Base-by-base conservation (phyloP, 2,113 vertebrate species). In the Galbula dea region DNA sequence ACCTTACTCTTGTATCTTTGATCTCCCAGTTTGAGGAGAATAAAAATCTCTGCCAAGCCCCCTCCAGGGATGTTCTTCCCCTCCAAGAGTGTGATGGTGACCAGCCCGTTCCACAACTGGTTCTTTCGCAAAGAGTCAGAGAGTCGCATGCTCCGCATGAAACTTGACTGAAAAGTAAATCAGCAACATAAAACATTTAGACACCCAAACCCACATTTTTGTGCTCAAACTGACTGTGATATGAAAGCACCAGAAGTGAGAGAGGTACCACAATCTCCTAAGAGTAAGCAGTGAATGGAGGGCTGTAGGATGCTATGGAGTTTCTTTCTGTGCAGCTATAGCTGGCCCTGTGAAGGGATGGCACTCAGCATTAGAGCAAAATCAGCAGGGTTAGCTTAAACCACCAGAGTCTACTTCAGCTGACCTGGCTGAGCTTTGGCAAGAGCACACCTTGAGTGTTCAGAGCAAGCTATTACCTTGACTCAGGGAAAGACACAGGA, bases 1-100 rank as follows among this genome's bases (percentile, higher is more conserved):
- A 99, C 99, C 98, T 99, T 99, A 97, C 99, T 99, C 82, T 98
- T 99, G 95, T 99, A 99, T 93, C 98, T 99, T 96, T 99, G 99
- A 72, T 99, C 98, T 61, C 98, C 98, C 36, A 99, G 96, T 94
- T 98, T 98, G 91, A 99, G 98, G 94, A 98, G 98, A 57, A 99
- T 98, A 51, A 98, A 99, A 88, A 98, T 88, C 86, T 99, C 99
- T 12, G 98, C 97, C 48, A 98, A 93, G 48, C 97, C 97, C 8
- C 97, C 94, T 86, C 98, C 97, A 0, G 98, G 98, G 84, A 99
- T 97, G 76, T 98, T 98, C 95, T 97, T 98, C 16, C 99, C 99
- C 94, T 99, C 99, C 93, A 99, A 84, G 89, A 99, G 96, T 4
- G 98, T 98, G 93, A 99, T 98, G 41, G 98, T 97, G 46, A 99